A percentile compares a stretch with the other conserved stretches of the same genome.
Evolutionary conservation across 2,113 vertebrate species (phyloP).

Genomic region (Pantherophis guttatus): DNA sequence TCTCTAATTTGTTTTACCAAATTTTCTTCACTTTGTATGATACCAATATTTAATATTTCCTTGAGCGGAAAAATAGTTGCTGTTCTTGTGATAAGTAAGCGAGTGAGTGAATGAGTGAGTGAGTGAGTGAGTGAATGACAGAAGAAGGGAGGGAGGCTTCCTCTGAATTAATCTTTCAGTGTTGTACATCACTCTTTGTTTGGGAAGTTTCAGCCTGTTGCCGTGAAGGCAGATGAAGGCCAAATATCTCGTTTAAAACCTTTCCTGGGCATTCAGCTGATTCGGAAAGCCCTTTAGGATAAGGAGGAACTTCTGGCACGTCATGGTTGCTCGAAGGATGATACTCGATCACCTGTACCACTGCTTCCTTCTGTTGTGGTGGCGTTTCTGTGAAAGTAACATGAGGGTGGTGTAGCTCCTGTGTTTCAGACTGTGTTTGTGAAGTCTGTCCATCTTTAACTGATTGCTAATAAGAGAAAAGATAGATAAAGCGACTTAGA

Average conservation of each 20-base stretch:
- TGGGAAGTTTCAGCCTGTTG: too few species aligned
- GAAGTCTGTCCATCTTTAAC: slow-evolving; percentile 7
- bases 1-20: too few species aligned
- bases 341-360: slow-evolving; percentile 40
- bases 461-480: slow-evolving; percentile 29
- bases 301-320: slow-evolving; percentile 19
- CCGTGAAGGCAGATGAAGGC: slow-evolving; percentile 37
- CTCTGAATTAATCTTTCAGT: too few species aligned
- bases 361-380: slow-evolving; percentile 29
- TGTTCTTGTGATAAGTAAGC: background rate
- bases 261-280: slow-evolving; percentile 63
- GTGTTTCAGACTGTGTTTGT: background rate
- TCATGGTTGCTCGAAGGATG: slow-evolving; percentile 24
- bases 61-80: background rate
- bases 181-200: too few species aligned
- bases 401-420: background rate
- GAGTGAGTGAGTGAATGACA: too few species aligned
- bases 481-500: background rate
- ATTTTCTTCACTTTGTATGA: too few species aligned
- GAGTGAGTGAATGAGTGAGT: too few species aligned
- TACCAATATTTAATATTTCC: background rate
- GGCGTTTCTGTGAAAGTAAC: background rate
- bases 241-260: rapidly evolving
- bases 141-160: too few species aligned
- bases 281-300: slow-evolving; percentile 46